These are phyloP conservation scores for Megaceryle torquata DNA, from an alignment of 2,113 vertebrate species.

Conservation along the genomic window DNA sequence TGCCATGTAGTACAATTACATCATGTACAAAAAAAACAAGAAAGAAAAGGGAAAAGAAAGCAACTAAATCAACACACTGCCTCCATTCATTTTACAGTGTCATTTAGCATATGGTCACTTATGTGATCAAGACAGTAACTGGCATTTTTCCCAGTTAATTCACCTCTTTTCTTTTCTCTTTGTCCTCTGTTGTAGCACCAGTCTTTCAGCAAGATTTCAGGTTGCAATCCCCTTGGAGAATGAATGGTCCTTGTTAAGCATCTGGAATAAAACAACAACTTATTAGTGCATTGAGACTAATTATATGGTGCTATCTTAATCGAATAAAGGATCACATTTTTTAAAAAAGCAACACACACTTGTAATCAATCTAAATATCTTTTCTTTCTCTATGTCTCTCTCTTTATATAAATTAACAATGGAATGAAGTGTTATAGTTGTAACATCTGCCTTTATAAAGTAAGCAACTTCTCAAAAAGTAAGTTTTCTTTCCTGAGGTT, in stretches of 20 bases:
- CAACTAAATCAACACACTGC: slow-evolving; percentile 8
- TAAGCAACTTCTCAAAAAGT: neutral
- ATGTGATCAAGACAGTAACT: slow-evolving; percentile 64
- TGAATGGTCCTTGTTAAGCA: slow-evolving; percentile 22
- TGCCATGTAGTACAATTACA: neutral
- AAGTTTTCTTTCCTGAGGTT: neutral
- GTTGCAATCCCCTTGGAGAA: slow-evolving; percentile 30
- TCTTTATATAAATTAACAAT: neutral
- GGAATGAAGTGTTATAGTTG: neutral
- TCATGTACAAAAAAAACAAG: neutral
- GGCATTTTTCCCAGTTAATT: slow-evolving; percentile 69
- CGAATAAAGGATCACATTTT: neutral
- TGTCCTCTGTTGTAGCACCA: slow-evolving; percentile 54
- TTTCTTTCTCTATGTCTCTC: neutral
- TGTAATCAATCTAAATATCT: neutral
- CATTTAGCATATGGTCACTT: slow-evolving; percentile 68
- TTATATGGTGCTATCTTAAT: slow-evolving; percentile 13
- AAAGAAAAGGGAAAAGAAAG: neutral
- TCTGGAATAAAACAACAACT: slow-evolving; percentile 1
- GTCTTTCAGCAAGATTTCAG: slow-evolving; percentile 47
- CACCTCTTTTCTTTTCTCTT: slow-evolving; percentile 48
- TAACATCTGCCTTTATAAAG: neutral
- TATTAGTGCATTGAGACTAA: slow-evolving; percentile 38
- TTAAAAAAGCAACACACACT: neutral
- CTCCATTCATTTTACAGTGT: slow-evolving; percentile 37